These are phyloP conservation scores for Okapia johnstoni DNA, from an alignment of 2,113 vertebrate genomes.

Conservation along the genomic window DNA sequence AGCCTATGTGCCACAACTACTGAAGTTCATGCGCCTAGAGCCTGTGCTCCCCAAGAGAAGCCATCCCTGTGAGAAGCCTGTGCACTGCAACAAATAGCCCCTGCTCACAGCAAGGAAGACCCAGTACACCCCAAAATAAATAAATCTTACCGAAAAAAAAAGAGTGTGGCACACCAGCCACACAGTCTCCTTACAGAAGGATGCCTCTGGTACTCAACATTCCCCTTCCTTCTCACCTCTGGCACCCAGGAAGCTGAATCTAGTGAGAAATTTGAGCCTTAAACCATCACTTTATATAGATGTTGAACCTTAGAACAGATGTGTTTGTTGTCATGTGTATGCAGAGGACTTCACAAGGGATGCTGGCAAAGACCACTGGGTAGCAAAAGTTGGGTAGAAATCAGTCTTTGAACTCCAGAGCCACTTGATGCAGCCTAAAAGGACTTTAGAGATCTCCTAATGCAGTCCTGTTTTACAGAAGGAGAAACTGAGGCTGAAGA, in stretches of 20 bases:
- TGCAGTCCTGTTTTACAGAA: background rate
- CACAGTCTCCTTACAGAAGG: background rate
- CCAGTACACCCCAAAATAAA: background rate
- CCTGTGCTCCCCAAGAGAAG: background rate
- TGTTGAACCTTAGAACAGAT: background rate
- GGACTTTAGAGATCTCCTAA: background rate
- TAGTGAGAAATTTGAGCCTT: background rate
- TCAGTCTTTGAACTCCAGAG: background rate
- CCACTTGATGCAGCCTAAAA: background rate
- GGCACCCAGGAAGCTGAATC: background rate
- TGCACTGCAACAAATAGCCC: rapidly evolving
- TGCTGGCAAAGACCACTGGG: background rate
- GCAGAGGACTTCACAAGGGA: background rate
- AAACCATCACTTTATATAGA: background rate
- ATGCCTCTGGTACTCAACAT: background rate
- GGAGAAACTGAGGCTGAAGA: background rate
- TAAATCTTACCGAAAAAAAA: background rate
- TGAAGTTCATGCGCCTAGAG: background rate
- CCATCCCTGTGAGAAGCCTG: background rate
- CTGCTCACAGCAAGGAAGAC: background rate
- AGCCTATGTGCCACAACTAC: background rate
- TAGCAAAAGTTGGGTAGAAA: background rate
- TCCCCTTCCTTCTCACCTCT: background rate
- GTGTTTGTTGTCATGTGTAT: background rate
- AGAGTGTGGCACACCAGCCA: background rate